phyloP scores from a whole-genome alignment of 1,140 invertebrate species.

The Drosophila pseudoananassae region DNA sequence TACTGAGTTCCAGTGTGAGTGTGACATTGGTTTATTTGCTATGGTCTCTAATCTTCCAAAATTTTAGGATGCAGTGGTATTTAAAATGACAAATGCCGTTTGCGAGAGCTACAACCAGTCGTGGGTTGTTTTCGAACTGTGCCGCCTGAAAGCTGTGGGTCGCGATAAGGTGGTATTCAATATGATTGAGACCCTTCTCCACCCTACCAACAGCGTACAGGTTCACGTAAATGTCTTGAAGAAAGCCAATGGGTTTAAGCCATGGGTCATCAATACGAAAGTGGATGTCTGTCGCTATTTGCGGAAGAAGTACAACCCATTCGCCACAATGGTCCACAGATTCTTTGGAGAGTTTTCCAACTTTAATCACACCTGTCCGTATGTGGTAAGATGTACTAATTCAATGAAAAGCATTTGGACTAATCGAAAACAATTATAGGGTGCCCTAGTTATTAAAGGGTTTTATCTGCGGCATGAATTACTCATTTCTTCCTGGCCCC shows the following conservation, averaged over 20 bases:
- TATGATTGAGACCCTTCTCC: not conserved
- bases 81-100: not conserved
- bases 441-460: not conserved
- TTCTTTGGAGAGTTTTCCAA: not conserved
- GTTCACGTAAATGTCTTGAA: not conserved
- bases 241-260: not conserved
- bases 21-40: not conserved
- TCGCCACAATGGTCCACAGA: not conserved
- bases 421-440: too few relatives aligned
- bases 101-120: not conserved
- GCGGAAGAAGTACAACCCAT: not conserved
- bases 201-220: not conserved
- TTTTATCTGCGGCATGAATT: not conserved
- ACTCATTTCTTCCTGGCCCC: not conserved
- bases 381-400: not conserved
- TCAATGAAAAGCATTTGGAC: too few relatives aligned
- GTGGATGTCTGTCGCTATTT: not conserved
- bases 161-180: not conserved
- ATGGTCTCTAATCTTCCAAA: not conserved
- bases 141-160: not conserved
- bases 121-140: not conserved
- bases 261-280: not conserved
- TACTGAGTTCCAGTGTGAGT: not conserved
- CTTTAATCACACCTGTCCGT: not conserved
- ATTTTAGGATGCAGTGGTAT: not conserved